Base-by-base conservation (phyloP, 2,797 vertebrate species). In the Bovichtus variegatus region DNA sequence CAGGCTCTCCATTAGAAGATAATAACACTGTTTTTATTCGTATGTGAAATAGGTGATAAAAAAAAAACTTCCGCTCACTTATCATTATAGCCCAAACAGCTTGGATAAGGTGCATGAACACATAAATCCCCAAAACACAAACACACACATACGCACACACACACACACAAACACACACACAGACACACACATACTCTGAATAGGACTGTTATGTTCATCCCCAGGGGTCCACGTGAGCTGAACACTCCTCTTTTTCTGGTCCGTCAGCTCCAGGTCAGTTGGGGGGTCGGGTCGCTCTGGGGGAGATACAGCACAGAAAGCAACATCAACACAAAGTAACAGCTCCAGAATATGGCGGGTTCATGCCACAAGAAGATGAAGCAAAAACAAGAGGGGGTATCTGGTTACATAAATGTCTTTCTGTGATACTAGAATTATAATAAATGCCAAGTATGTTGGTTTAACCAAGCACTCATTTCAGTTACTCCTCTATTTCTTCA, bases 161-260 rank as follows among this genome's bases (percentile, higher is more conserved):
- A 36, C 13, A 25, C 49, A 46, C 57, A 66, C 12, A 27, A 1
- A 51, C 6, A 54, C 18, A 43, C 5, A 64, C n/a, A 46, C 43
- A 36, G n/a, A 65, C 68, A 43, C 40, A 64, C 60, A 38, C 43
- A 0, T 96, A 99, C 98, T 96, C 88, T 93, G 94, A 90, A 97
- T 96, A 13, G 96, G 97, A 80, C 97, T 99, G 89, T 97, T 98
- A 83, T 99, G 96, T 71, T 99, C 98, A 19, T 98, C 95, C 76
- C 98, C 98, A 19, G 97, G 97, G 44, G 93, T 95, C 98, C 98
- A 99, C 0, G 97, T 97, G 60, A 99, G 96, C 67, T 96, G 95
- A 74, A 98, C 78, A 13, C 96, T 99, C 90, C 95, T 96, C 88
- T 96, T 96, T 40, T 93, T 95, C 61, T 93, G 94, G 93, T 96